Base-by-base conservation (phyloP, 2,797 vertebrate genomes). In the Halcyon badia region DNA sequence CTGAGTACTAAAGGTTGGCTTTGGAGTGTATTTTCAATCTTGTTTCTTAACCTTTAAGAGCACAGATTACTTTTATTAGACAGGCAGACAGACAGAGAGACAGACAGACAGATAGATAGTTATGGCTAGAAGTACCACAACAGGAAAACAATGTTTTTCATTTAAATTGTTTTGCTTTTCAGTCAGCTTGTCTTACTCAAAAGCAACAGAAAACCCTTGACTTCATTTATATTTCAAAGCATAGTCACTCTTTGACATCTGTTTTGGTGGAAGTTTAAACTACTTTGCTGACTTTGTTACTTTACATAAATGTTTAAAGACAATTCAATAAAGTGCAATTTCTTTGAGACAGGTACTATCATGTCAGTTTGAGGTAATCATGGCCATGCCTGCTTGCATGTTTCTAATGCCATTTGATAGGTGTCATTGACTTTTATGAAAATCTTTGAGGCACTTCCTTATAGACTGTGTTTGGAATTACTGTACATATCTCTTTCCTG, bases 171-270 rank as follows among this genome's bases (percentile, higher is more conserved):
- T 98, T 97, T 97, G 79, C 83, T 94, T 97, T 97, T 96, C 88
- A 96, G 93, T 95, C 94, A 97, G 92, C 94, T 97, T 97, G 96
- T 95, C 96, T 98, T 98, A 97, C 97, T 97, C 95, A 97, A 97
- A 96, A 97, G 96, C 97, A 96, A 96, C 72, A 95, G 95, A 98
- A 97, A 95, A 97, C 93, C 92, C 95, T 96, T 97, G 95, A 97
- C 92, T 98, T 97, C 90, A 93, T 97, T 97, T 97, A 89, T 96
- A 88, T 97, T 97, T 98, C 97, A 98, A 97, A 98, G 96, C 81
- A 65, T 82, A 97, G 92, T 94, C 91, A 79, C 90, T 89, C 95
- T 93, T 95, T 96, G 89, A 97, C 97, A 97, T 98, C 94, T 97
- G 97, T 97, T 97, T 97, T 95, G 78, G 91, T 95, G 91, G 94